Percentiles rank a stretch among this genome's conserved stretches.
These are phyloP conservation scores for Leptopilina myrica DNA, from an alignment of 2,888 invertebrate species.

Conservation along the genomic window DNA sequence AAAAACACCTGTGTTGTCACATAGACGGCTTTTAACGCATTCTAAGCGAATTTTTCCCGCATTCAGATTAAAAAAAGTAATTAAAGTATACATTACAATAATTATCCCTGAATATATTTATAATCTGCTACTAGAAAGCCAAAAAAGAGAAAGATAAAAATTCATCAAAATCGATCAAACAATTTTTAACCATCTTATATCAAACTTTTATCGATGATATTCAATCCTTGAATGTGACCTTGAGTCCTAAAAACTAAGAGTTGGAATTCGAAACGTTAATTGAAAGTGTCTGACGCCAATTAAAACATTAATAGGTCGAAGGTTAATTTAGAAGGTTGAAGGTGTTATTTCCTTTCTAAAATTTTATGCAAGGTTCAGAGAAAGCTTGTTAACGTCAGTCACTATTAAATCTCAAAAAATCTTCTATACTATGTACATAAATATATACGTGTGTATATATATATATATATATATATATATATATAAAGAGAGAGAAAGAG, in stretches of 20 bases:
- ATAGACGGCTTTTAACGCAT: too few relatives aligned
- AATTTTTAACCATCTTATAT: background rate
- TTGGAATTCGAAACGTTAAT: background rate
- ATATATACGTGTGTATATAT: too few relatives aligned
- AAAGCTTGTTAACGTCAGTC: constrained; percentile 32
- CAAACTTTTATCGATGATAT: background rate
- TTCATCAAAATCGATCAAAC: background rate
- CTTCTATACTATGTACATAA: too few relatives aligned
- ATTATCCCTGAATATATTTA: too few relatives aligned
- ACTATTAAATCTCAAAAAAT: background rate
- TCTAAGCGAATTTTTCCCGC: too few relatives aligned
- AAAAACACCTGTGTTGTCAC: too few relatives aligned
- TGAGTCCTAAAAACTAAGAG: constrained; percentile 1
- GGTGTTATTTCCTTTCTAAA: constrained; percentile 6
- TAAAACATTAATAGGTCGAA: constrained; percentile 16
- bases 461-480: too few relatives aligned
- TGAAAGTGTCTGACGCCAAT: constrained; percentile 32
- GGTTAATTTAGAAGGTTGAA: constrained; percentile 33
- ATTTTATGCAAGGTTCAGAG: constrained; percentile 15
- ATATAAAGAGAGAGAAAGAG: too few relatives aligned
- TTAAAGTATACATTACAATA: too few relatives aligned
- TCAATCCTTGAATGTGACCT: background rate
- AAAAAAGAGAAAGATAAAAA: too few relatives aligned
- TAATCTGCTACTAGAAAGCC: too few relatives aligned
- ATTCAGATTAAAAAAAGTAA: too few relatives aligned